Percentiles rank a stretch among this genome's conserved stretches.
phyloP scores from a whole-genome alignment of 1,140 invertebrate genomes.

The Scaptodrosophila lebanonensis region DNA sequence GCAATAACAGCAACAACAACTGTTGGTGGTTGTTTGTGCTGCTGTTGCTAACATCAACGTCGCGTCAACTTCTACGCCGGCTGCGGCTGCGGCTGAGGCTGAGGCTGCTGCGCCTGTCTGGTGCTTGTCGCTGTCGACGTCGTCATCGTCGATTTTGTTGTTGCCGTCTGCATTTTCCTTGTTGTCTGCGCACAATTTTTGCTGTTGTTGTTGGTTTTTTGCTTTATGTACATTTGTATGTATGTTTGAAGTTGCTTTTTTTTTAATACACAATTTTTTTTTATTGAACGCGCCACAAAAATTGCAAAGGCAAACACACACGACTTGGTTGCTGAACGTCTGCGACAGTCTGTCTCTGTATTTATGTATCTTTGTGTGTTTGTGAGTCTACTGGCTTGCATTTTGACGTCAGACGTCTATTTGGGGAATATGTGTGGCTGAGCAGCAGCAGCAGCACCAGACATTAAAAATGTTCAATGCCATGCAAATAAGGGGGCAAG shows the following conservation, averaged over 20 bases:
- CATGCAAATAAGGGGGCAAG: conserved; percentile 26
- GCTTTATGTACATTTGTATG: conserved; percentile 14
- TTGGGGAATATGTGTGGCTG: conserved; percentile 18
- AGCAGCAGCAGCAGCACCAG: conserved; percentile 30
- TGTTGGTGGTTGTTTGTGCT: conserved; percentile 64
- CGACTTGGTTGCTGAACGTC: conserved; percentile 6
- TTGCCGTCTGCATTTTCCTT: conserved; percentile 72
- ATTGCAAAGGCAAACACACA: conserved; percentile 53
- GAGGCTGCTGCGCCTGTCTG: conserved; percentile 15
- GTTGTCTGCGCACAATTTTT: conserved; percentile 60
- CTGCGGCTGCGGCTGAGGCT: conserved; percentile 21
- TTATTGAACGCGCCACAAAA: conserved; percentile 56
- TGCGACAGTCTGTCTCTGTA: not conserved
- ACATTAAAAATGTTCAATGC: conserved; percentile 47
- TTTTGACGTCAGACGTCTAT: conserved; percentile 62
- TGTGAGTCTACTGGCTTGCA: conserved; percentile 33
- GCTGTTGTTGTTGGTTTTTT: conserved; percentile 23
- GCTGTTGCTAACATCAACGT: no score
- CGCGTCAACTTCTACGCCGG: no score
- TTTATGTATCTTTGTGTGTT: conserved; percentile 19
- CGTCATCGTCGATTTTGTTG: conserved; percentile 45
- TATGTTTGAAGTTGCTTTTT: conserved; percentile 47
- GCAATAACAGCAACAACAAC: conserved; percentile 34
- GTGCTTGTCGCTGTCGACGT: conserved; percentile 37
- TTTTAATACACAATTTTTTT: conserved; percentile 14